Evolutionary conservation across 1,140 invertebrate genomes (phyloP), one percentile per base, ranked within the genome.

Genomic region (Leptonema lineaticorne): DNA sequence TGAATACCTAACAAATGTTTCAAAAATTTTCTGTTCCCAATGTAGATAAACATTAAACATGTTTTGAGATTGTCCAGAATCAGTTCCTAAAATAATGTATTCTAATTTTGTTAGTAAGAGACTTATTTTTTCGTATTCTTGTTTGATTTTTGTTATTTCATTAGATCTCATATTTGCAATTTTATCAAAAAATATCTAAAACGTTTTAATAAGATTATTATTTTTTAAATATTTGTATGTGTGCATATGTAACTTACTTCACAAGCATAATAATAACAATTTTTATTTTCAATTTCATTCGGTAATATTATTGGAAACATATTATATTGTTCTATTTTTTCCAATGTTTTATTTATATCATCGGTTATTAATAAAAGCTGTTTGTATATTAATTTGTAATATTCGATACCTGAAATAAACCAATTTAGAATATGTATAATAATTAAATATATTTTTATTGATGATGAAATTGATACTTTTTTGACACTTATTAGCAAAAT

Each of bases 81-180:
- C 85, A 0, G 87, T 88, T 46, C 86, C 86, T 18, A 91, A 76
- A 0, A 90, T 87, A 7, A 92, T 74, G 71, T 88, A 90, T 78
- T 96, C 93, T 69, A 95, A 78, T 78, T 95, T 95, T 58, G 88
- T 89, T 0, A 96, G 77, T 46, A 93, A 85, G 0, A 92, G 91
- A 0, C 88, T 88, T 24, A 92, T 84, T 0, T 87, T 87, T 37
- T 88, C 83, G 74, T 94, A 94, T 2, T 88, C 84, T 28, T 87
- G 85, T 0, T 86, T 80, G 77, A 95, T 84, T 6, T 83, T 76
- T 0, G 85, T 84, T 11, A 90, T 79, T 48, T 88, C 84, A 70
- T 89, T 86, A 1, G 85, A 84, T 2, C 92, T 84, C 46, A 87
- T 84, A n/a, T 80, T 79, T 67, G 90, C 86, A 50, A 94, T 82